Evolutionary conservation across 2,113 vertebrate species (phyloP).

Genomic region (Mirounga angustirostris): DNA sequence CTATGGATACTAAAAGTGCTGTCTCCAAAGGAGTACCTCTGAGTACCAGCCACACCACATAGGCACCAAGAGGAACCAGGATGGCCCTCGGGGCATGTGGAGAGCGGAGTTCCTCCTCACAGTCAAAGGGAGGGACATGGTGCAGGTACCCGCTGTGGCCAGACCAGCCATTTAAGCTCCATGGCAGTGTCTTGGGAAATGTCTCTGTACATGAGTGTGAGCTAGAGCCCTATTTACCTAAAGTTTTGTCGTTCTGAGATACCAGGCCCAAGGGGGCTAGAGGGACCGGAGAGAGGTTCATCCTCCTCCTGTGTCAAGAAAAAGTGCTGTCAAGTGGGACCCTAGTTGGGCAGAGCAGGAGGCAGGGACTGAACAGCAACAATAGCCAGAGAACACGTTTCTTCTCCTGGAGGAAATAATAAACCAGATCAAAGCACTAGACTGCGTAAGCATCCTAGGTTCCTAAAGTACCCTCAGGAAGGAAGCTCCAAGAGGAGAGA

Average conservation of each 20-base stretch:
- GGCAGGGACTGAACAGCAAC: background rate
- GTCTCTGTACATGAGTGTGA: background rate
- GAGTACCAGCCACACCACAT: accelerated
- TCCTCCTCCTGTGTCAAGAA: background rate
- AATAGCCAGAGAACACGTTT: background rate
- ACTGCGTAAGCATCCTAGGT: background rate
- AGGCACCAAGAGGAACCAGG: background rate
- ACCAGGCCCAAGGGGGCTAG: background rate
- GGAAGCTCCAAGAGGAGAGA: background rate
- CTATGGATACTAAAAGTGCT: background rate
- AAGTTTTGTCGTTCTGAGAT: background rate
- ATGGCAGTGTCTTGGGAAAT: background rate
- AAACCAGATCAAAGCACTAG: background rate
- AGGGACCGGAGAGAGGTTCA: background rate
- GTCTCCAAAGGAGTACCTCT: background rate
- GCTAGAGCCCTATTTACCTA: background rate
- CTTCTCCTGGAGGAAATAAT: background rate
- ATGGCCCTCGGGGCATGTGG: background rate
- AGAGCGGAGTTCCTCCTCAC: background rate
- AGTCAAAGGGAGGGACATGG: background rate
- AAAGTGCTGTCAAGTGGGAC: background rate
- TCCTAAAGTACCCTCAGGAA: background rate
- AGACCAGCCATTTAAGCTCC: background rate
- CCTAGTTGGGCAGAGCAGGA: background rate
- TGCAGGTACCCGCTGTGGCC: background rate